A percentile compares a stretch with the other conserved stretches of the same genome.
Evolutionary conservation across 1,140 invertebrate genomes (phyloP).

Genomic region (Aphis craccivora): DNA sequence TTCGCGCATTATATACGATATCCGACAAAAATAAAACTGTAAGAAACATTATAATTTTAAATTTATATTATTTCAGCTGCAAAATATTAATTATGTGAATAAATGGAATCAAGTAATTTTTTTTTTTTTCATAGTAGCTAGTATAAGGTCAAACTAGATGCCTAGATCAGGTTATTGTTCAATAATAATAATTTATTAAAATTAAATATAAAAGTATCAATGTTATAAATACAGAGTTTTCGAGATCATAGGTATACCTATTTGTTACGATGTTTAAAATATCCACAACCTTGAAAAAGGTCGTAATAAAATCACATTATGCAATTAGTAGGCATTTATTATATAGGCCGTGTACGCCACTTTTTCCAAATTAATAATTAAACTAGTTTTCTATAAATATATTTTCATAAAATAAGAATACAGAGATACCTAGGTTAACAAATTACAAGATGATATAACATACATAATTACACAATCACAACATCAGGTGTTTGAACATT

Average conservation of each 20-base stretch:
- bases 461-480: neutral
- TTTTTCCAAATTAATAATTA: neutral
- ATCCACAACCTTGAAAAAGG: neutral
- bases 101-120: neutral
- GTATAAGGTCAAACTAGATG: slow-evolving; percentile 13
- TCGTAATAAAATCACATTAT: neutral
- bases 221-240: neutral
- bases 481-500: neutral
- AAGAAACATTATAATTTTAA: neutral
- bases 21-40: neutral
- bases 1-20: neutral
- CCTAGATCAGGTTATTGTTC: neutral
- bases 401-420: neutral
- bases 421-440: neutral
- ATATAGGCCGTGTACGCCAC: neutral
- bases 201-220: neutral
- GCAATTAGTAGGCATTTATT: neutral
- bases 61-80: neutral
- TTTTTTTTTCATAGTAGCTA: neutral
- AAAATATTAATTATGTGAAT: neutral
- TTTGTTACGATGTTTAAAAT: neutral
- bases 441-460: neutral
- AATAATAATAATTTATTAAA: neutral
- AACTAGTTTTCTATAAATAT: neutral
- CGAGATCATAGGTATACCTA: neutral